Base-by-base conservation (phyloP, 2,797 vertebrate species). In the Notoglanidium macrostoma region DNA sequence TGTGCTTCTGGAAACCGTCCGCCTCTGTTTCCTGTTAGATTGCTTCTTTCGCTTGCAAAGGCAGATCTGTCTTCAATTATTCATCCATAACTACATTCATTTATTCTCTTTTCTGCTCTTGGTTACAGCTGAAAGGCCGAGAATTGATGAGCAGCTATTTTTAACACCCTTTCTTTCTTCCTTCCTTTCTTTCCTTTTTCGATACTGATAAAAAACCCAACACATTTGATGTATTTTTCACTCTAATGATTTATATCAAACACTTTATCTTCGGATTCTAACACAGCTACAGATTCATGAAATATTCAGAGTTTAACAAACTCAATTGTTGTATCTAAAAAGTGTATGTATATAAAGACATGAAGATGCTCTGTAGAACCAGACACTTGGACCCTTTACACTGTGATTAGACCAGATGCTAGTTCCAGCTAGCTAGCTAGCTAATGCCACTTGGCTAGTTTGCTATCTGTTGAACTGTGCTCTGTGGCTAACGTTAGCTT, bases 41-140 rank as follows among this genome's bases (percentile, higher is more conserved):
- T 87, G 55, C 85, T 85, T 80, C 77, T 46, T 83, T 85, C 51
- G 49, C 63, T 79, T 55, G 85, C 72, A 85, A 79, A 63, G 51
- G 87, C 82, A 89, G 83, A 89, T 85, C 72, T 12, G 46, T 77
- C 83, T 89, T 91, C 85, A 91, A 91, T 91, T 89, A 90, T 91
- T 91, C 88, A 91, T 82, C 87, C 82, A 89, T 87, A 90, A 91
- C 87, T 87, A 85, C 78, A 26, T 88, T 89, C 85, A 87, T 90
- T 90, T 90, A 89, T 84, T 88, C 83, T n/a, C 77, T 80, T 81
- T 80, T 87, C 80, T 80, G 84, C 89, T 83, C 77, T 7, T 10
- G 72, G 68, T 82, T 65, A 26, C 63, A 85, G 76, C 81, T 59
- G 68, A 81, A 79, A 77, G 61, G 79, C 59, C 44, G 26, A 59